Evolutionary conservation across 2,888 invertebrate species (phyloP), one percentile per base, ranked within the genome.

Genomic region (Ypsolopha scabrella): DNA sequence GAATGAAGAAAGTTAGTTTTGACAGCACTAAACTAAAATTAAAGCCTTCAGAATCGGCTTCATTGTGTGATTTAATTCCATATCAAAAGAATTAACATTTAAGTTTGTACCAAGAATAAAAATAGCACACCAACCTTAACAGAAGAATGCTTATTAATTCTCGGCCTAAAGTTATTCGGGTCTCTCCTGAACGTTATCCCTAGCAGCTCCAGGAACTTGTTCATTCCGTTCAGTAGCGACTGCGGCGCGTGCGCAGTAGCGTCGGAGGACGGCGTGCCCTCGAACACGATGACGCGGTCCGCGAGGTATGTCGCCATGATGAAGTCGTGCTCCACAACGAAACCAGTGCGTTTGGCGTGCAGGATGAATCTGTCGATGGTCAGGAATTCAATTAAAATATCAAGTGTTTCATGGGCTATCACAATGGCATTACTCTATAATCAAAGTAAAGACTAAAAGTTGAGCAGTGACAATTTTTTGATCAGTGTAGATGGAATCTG

Each of bases 231-330:
- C 59, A 99, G 89, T 53, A 99, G 87, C 1, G 95, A 94, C 76
- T 96, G 95, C 0, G 99, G 99, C 62, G 94, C 90, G 70, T 96
- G 95, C 1, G 99, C 99, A 0, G 90, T 90, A 1, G 99, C 96
- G 54, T 92, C 79, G 1, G 97, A 90, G 0, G 98, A 98, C 0
- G 99, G 99, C 44, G 87, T 86, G 48, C 99, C 99, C 70, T 99
- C 99, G 75, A 99, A 98, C 48, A 99, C 99, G 60, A 99, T 98
- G 3, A 99, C 99, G 44, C 99, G 91, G 78, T 99, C 99, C 0
- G 99, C 97, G 57, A 98, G 89, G 79, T 99, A 99, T 0, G 99
- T 99, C 11, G 99, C 99, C 99, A 99, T 99, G 60, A 99, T 99
- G 79, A 99, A 99, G 88, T 99, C 99, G 92, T 99, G 99, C 91